Conservation (phyloP, 53 echinoderm and acorn worm species). For the Arbacia lixula region DNA sequence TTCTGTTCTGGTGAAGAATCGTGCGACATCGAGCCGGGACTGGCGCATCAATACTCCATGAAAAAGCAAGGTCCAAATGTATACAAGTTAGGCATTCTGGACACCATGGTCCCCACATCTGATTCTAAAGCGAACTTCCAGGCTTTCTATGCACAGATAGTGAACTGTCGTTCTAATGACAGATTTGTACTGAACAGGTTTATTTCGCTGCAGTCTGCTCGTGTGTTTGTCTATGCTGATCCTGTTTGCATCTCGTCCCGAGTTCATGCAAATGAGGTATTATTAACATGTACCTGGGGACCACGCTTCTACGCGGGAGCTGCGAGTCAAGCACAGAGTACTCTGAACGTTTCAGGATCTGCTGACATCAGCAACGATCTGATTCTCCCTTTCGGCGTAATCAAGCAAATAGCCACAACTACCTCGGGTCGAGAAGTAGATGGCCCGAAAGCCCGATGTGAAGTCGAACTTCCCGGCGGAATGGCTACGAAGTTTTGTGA, state of each 20-base stretch:
- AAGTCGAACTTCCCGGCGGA: neutral
- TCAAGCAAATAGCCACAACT: no score
- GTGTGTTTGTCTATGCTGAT: neutral
- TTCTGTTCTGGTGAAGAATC: neutral
- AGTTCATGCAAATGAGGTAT: no score
- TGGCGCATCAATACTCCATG: neutral
- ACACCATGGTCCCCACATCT: neutral
- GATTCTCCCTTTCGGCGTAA: constrained; percentile 3
- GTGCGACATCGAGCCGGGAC: neutral
- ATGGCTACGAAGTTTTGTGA: neutral
- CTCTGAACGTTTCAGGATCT: no score
- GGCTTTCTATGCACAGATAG: neutral
- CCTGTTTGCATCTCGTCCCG: neutral
- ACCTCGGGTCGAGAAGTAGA: no score
- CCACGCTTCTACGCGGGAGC: constrained; percentile 28
- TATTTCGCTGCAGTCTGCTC: neutral
- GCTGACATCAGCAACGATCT: no score
- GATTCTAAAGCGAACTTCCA: neutral
- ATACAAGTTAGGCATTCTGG: neutral
- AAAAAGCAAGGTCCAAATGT: neutral
- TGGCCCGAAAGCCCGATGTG: no score
- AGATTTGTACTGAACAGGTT: no score
- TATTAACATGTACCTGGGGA: constrained; percentile 6
- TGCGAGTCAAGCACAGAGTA: no score
- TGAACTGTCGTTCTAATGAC: neutral